Evolutionary conservation across 1,140 invertebrate species (phyloP).

Genomic region (Maconellicoccus hirsutus): DNA sequence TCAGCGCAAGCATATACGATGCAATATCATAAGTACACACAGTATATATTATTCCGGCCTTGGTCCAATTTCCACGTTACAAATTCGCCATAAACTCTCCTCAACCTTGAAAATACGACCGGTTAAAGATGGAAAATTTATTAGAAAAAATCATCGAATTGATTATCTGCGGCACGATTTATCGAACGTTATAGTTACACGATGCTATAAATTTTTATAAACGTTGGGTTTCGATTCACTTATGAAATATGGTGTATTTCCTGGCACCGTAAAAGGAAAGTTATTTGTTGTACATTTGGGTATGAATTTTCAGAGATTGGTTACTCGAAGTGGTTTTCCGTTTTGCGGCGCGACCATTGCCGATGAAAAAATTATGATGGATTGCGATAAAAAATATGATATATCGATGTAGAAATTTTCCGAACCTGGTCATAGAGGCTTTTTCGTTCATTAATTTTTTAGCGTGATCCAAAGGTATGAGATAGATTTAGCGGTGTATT

Average conservation of each 20-base stretch:
- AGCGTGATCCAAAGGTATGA: not conserved
- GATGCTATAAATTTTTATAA: not conserved
- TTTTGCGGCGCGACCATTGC: not conserved
- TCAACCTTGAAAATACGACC: too few species aligned
- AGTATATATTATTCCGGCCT: too few species aligned
- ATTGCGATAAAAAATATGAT: not conserved
- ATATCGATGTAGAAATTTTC: too few species aligned
- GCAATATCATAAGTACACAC: too few species aligned
- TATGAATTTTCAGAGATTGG: not conserved
- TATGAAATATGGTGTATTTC: not conserved
- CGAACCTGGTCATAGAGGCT: not conserved
- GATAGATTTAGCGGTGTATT: not conserved
- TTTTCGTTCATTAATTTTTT: not conserved
- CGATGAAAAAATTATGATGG: constrained; percentile 1
- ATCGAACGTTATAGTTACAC: not conserved
- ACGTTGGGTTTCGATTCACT: not conserved
- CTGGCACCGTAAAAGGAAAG: not conserved
- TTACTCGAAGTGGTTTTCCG: not conserved
- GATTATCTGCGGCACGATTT: not conserved
- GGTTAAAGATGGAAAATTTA: too few species aligned
- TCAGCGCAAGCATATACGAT: too few species aligned
- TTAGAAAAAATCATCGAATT: not conserved
- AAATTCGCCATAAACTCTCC: too few species aligned
- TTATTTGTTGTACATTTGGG: not conserved
- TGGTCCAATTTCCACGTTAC: too few species aligned